These are phyloP conservation scores for Limnothrissa miodon DNA, from an alignment of 2,113 vertebrate genomes.

Conservation along the genomic window DNA sequence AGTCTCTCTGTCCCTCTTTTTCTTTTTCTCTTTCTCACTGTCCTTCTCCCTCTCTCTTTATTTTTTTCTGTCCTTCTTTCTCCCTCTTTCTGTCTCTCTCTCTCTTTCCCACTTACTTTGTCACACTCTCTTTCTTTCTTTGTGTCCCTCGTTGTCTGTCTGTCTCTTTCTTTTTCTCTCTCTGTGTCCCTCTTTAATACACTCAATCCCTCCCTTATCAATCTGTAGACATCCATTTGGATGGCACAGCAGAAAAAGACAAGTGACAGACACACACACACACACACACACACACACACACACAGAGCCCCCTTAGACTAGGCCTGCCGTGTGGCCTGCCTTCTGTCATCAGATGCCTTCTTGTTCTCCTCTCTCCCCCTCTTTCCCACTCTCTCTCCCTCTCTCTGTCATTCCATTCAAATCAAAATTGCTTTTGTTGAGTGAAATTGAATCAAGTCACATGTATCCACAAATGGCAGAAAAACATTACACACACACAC, in stretches of 20 bases:
- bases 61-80: too few species aligned
- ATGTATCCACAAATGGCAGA: conserved; percentile 21
- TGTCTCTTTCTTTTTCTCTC: too few species aligned
- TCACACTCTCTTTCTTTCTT: neutral
- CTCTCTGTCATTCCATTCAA: conserved; percentile 45
- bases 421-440: conserved; percentile 41
- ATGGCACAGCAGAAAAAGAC: neutral
- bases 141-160: too few species aligned
- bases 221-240: too few species aligned
- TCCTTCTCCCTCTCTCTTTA: too few species aligned
- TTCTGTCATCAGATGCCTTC: neutral
- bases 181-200: too few species aligned
- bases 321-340: neutral
- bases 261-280: neutral
- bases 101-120: conserved; percentile 29
- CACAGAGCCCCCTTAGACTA: neutral
- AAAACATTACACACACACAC: neutral
- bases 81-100: neutral
- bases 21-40: conserved; percentile 2
- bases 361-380: neutral
- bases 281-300: too few species aligned
- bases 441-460: conserved; percentile 47
- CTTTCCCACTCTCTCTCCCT: conserved; percentile 1
- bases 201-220: too few species aligned
- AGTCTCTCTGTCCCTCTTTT: neutral